These are phyloP conservation scores for Eriosoma lanigerum DNA, from an alignment of 1,140 invertebrate genomes.

Conservation along the genomic window DNA sequence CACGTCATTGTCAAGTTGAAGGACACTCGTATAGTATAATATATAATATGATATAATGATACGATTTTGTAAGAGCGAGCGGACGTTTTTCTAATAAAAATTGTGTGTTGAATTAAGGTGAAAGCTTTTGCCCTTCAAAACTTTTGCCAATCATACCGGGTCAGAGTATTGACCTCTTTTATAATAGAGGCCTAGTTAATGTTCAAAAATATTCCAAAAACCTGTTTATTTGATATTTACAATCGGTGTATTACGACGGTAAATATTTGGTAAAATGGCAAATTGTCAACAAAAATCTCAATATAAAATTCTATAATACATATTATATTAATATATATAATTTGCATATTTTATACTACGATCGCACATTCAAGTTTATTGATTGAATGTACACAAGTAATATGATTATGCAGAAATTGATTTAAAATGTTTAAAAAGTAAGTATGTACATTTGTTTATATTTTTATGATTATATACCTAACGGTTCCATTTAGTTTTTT, in stretches of 20 bases:
- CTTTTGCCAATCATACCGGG: neutral
- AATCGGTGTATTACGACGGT: neutral
- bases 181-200: neutral
- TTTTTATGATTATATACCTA: too few relatives aligned
- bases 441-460: neutral
- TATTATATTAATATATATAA: too few relatives aligned
- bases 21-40: neutral
- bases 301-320: neutral
- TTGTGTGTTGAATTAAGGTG: neutral
- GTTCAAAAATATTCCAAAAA: conserved; percentile 6
- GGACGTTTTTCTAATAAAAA: neutral
- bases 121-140: neutral
- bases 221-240: conserved; percentile 23
- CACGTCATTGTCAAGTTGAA: conserved; percentile 32
- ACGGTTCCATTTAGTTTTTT: neutral
- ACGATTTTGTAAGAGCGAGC: neutral
- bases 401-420: neutral
- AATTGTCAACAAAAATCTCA: conserved; percentile 1
- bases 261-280: conserved; percentile 11
- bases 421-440: neutral
- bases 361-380: neutral
- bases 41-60: neutral
- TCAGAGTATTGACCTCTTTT: conserved; percentile 9
- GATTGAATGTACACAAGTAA: neutral
- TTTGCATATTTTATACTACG: conserved; percentile 16